These are phyloP conservation scores for Colaptes auratus DNA, from an alignment of 2,113 vertebrate species.

Conservation along the genomic window DNA sequence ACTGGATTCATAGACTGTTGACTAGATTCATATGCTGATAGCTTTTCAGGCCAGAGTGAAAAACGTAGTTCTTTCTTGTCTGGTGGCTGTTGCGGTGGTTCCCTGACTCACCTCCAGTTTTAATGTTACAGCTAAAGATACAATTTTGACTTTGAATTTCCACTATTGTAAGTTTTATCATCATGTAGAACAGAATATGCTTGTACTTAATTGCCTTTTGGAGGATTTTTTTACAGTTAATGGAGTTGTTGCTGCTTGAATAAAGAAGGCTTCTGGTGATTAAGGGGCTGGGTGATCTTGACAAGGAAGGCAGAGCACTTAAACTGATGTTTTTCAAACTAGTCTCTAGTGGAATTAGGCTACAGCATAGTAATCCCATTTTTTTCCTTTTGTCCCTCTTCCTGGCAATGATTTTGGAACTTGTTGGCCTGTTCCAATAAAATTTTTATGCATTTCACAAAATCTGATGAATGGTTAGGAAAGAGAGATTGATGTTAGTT, in stretches of 20 bases:
- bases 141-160: neutral
- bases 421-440: neutral
- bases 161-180: neutral
- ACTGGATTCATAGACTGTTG: neutral
- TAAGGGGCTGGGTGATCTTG: neutral
- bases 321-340: neutral
- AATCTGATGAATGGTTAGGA: neutral
- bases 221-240: neutral
- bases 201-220: neutral
- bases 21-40: neutral
- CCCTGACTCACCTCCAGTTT: neutral
- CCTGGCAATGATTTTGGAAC: neutral
- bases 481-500: neutral
- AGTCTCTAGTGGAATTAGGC: neutral
- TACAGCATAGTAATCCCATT: neutral
- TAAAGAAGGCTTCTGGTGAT: neutral
- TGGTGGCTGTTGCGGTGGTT: neutral
- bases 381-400: neutral
- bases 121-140: neutral
- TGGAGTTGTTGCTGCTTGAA: neutral
- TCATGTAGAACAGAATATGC: rapidly evolving
- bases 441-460: neutral
- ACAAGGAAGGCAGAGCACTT: neutral
- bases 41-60: neutral
- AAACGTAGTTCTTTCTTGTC: neutral